phyloP scores from a whole-genome alignment of 2,113 vertebrate genomes.

The Sminthopsis crassicaudata region DNA sequence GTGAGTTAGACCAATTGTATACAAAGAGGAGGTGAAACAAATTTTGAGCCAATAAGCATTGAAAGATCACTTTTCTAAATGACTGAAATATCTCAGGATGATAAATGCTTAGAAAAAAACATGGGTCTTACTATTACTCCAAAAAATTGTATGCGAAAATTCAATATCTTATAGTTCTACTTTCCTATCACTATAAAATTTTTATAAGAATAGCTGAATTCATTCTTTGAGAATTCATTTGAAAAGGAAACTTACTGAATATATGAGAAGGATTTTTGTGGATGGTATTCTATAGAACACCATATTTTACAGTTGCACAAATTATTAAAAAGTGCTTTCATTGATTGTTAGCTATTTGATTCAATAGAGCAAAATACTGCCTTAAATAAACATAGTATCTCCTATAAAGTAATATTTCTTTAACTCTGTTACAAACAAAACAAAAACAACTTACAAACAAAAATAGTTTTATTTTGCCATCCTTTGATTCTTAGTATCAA shows the following conservation, averaged over 20 bases:
- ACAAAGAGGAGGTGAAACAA: neutral
- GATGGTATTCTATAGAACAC: no score
- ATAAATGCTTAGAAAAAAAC: neutral
- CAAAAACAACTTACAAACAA: neutral
- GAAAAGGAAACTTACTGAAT: no score
- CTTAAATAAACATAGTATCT: neutral
- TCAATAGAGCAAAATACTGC: no score
- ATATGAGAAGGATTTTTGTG: no score
- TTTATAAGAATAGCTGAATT: no score
- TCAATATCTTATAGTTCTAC: neutral
- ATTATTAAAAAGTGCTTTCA: neutral
- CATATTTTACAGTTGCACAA: neutral
- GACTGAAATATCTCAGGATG: neutral
- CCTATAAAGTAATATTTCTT: neutral
- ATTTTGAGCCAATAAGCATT: no score
- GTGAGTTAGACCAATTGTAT: neutral
- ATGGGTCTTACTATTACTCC: neutral
- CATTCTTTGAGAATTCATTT: no score
- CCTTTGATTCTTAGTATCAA: neutral
- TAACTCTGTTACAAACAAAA: neutral
- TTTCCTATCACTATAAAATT: neutral
- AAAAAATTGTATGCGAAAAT: neutral
- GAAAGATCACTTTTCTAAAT: neutral
- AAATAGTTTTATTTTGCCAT: neutral
- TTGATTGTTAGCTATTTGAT: neutral